Evolutionary conservation across 2,113 vertebrate species (phyloP).

Genomic region (Myxocyprinus asiaticus): DNA sequence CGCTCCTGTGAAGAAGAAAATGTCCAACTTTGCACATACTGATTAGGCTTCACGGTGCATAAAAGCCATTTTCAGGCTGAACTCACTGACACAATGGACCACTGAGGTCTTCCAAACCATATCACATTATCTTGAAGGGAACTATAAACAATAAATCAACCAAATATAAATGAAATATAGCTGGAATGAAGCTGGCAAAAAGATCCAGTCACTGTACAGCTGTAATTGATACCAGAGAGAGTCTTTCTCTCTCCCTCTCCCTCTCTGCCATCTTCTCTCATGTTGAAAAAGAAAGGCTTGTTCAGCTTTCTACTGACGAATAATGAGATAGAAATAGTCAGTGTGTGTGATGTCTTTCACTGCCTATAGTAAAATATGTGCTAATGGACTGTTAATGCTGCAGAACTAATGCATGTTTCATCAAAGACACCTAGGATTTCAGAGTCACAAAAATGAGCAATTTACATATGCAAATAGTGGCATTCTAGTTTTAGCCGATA

Average conservation of each 20-base stretch:
- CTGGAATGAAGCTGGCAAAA: not conserved
- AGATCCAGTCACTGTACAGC: not conserved
- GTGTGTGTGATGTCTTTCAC: not conserved
- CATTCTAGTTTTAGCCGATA: not conserved
- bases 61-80: not conserved
- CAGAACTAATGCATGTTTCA: constrained; percentile 11
- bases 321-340: not conserved
- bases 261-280: too few species aligned
- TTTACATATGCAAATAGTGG: constrained; percentile 11
- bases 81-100: constrained; percentile 2
- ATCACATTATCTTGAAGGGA: not conserved
- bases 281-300: not conserved
- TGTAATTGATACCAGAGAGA: not conserved
- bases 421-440: constrained; percentile 11
- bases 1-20: not conserved
- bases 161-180: not conserved
- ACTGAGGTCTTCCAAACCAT: not conserved
- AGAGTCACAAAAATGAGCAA: constrained; percentile 2
- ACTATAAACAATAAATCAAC: not conserved
- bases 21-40: not conserved
- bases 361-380: not conserved
- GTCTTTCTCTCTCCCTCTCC: not conserved
- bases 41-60: not conserved
- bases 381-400: not conserved
- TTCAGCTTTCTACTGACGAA: not conserved